These are phyloP conservation scores for Sylvia atricapilla DNA, from an alignment of 2,113 vertebrate species.

Conservation along the genomic window DNA sequence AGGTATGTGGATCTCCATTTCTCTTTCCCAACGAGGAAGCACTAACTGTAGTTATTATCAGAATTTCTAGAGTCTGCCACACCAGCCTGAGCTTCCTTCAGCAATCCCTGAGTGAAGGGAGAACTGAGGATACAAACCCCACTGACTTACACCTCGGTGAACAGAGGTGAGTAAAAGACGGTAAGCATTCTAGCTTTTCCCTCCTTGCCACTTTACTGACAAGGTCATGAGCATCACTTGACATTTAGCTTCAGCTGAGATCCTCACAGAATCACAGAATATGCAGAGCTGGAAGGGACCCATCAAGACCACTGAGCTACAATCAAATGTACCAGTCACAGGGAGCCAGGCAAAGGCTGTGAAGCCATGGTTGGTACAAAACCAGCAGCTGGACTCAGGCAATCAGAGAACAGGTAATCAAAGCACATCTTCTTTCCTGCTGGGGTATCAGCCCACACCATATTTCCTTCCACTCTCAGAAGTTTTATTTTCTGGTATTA, in stretches of 20 bases:
- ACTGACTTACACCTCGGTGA: not conserved
- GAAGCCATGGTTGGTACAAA: not conserved
- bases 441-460: not conserved
- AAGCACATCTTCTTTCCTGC: not conserved
- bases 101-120: not conserved
- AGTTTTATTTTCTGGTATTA: not conserved
- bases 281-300: not conserved
- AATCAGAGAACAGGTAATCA: not conserved
- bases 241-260: not conserved
- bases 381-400: not conserved
- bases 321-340: not conserved
- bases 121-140: not conserved
- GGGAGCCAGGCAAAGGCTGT: not conserved
- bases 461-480: not conserved
- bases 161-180: not conserved
- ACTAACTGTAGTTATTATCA: not conserved
- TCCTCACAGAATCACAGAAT: not conserved
- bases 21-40: fast-evolving
- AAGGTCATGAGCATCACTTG: not conserved
- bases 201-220: not conserved
- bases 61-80: not conserved
- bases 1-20: not conserved
- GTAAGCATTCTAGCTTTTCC: not conserved
- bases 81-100: not conserved
- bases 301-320: not conserved